A percentile compares a stretch with the other conserved stretches of the same genome.
These are phyloP conservation scores for Alouatta palliata DNA, from an alignment of 2,113 vertebrate species.

Conservation along the genomic window DNA sequence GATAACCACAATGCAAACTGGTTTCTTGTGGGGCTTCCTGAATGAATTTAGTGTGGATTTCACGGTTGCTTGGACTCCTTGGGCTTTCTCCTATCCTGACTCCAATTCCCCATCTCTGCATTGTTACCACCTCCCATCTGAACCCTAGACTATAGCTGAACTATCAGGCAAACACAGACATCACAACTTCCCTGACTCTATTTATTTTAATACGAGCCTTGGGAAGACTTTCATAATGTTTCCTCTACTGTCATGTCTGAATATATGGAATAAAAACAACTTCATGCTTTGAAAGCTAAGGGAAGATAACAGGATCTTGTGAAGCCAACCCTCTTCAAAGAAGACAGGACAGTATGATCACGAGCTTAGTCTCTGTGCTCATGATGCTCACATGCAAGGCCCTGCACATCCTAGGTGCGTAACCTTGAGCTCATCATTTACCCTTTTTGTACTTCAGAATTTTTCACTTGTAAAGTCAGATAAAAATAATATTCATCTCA, in stretches of 20 bases:
- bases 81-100: not conserved
- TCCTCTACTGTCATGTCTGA: not conserved
- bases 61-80: not conserved
- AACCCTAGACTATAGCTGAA: not conserved
- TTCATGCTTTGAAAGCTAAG: not conserved
- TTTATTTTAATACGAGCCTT: not conserved
- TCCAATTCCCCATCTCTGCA: not conserved
- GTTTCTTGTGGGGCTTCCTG: not conserved
- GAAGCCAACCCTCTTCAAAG: not conserved
- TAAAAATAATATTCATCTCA: not conserved
- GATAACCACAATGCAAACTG: not conserved
- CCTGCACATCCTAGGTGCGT: not conserved
- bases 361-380: not conserved
- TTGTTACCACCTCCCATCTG: not conserved
- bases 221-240: not conserved
- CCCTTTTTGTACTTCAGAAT: not conserved
- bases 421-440: not conserved
- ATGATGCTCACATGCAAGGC: no score
- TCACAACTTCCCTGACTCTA: no score
- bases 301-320: not conserved
- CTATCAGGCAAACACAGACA: not conserved
- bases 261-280: not conserved
- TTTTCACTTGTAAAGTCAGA: conserved; percentile 18
- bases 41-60: not conserved
- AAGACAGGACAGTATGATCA: not conserved